Conservation (phyloP, 2,113 vertebrate genomes). For the Phycodurus eques region DNA sequence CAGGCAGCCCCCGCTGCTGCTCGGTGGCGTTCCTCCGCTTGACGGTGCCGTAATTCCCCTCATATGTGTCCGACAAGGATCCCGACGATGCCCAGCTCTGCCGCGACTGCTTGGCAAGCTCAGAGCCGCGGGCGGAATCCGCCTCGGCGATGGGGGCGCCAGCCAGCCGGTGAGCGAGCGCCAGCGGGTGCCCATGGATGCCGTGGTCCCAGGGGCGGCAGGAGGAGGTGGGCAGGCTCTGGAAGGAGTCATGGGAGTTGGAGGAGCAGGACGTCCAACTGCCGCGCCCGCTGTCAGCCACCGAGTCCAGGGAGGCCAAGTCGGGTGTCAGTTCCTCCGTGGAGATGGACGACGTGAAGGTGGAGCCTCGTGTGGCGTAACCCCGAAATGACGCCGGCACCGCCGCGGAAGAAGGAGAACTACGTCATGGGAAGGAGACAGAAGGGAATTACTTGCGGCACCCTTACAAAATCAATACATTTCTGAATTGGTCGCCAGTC, state of each 20-base stretch:
- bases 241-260: conserved; percentile 94
- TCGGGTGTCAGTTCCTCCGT: conserved; percentile 87
- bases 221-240: conserved; percentile 80
- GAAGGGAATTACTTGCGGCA: background rate
- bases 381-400: conserved; percentile 61
- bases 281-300: conserved; percentile 88
- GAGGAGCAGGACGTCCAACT: conserved; percentile 98
- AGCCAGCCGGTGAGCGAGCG: conserved; percentile 79
- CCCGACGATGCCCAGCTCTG: conserved; percentile 90
- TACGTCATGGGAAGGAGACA: background rate
- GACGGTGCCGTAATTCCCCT: conserved; percentile 85
- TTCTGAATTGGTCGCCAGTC: too few species aligned
- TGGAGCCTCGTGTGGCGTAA: conserved; percentile 65
- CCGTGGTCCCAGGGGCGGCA: conserved; percentile 78
- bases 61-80: conserved; percentile 85
- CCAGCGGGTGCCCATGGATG: conserved; percentile 70
- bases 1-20: conserved; percentile 25
- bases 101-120: conserved; percentile 70
- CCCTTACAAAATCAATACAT: too few species aligned
- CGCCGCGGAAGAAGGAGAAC: background rate
- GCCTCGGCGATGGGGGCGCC: conserved; percentile 83
- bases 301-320: conserved; percentile 77
- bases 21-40: conserved; percentile 79
- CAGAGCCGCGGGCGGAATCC: conserved; percentile 71
- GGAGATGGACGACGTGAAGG: conserved; percentile 80